Percentiles rank a stretch among this genome's conserved stretches.
phyloP scores from a whole-genome alignment of 1,140 invertebrate species.

The Orchestia grillus region DNA sequence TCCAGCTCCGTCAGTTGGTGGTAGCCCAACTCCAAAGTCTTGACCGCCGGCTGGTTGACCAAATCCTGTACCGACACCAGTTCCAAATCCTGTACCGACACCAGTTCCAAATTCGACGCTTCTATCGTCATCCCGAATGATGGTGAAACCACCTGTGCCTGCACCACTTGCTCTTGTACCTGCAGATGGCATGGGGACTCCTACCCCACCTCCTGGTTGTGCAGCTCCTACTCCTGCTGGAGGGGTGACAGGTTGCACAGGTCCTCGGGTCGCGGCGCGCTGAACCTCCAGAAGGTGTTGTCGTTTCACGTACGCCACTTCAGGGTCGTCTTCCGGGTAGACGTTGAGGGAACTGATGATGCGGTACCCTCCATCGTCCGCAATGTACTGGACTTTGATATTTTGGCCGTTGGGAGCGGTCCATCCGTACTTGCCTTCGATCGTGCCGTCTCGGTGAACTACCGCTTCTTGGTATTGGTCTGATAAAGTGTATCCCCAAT shows the following conservation, averaged over 20 bases:
- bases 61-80: neutral
- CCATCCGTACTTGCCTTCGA: slow-evolving; percentile 64
- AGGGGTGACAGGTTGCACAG: neutral
- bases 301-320: slow-evolving; percentile 36
- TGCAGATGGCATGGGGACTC: neutral
- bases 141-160: neutral
- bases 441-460: slow-evolving; percentile 60
- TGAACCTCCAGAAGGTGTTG: slow-evolving; percentile 59
- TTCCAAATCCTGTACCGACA: neutral
- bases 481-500: slow-evolving; percentile 61
- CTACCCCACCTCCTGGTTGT: neutral
- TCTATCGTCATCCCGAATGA: slow-evolving; percentile 18
- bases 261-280: neutral
- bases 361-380: slow-evolving; percentile 63
- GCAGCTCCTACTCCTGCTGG: neutral
- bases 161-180: neutral
- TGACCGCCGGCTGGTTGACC: slow-evolving; percentile 17
- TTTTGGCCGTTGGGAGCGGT: slow-evolving; percentile 60
- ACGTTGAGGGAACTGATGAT: slow-evolving; percentile 56
- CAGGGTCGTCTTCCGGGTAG: slow-evolving; percentile 53
- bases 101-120: neutral
- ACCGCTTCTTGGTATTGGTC: slow-evolving; percentile 64
- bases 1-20: neutral
- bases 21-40: neutral
- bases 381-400: slow-evolving; percentile 62